Conservation (phyloP, 2,797 vertebrate species). For the Sylvia borin region DNA sequence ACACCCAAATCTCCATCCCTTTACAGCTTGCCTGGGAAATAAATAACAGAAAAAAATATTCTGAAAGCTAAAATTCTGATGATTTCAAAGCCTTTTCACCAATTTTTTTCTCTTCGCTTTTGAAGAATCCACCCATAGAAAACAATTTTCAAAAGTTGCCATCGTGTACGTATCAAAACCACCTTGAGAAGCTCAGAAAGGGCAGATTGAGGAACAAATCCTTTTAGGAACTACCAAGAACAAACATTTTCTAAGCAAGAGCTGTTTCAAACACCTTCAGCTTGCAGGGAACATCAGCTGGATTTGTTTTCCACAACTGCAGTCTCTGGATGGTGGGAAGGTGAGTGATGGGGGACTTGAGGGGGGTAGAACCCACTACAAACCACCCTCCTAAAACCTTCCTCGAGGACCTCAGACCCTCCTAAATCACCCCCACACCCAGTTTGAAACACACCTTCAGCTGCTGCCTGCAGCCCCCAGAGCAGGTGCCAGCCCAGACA, state of each 20-base stretch:
- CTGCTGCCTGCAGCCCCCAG: fast-evolving
- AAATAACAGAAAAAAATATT: constrained; percentile 40
- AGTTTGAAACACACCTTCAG: neutral
- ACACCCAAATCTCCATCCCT: neutral
- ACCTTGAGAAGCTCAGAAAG: neutral
- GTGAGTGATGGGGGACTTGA: fast-evolving
- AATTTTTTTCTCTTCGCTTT: neutral
- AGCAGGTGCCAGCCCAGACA: neutral
- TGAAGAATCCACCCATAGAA: neutral
- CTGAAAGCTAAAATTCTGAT: constrained; percentile 30
- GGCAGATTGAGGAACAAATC: neutral
- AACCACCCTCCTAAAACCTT: neutral
- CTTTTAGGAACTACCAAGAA: neutral
- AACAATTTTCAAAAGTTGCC: constrained; percentile 14
- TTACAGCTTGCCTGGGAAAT: neutral
- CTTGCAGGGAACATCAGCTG: neutral
- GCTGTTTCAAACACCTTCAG: neutral
- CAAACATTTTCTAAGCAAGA: neutral
- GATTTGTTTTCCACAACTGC: neutral
- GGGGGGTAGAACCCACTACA: fast-evolving
- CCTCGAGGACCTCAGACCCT: fast-evolving
- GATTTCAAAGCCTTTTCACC: constrained; percentile 32
- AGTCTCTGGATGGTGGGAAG: neutral
- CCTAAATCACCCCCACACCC: fast-evolving
- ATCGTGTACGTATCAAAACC: neutral